Evolutionary conservation across 1,140 invertebrate genomes (phyloP), one percentile per base, ranked within the genome.

Genomic region (Neomicropteryx cornuta): DNA sequence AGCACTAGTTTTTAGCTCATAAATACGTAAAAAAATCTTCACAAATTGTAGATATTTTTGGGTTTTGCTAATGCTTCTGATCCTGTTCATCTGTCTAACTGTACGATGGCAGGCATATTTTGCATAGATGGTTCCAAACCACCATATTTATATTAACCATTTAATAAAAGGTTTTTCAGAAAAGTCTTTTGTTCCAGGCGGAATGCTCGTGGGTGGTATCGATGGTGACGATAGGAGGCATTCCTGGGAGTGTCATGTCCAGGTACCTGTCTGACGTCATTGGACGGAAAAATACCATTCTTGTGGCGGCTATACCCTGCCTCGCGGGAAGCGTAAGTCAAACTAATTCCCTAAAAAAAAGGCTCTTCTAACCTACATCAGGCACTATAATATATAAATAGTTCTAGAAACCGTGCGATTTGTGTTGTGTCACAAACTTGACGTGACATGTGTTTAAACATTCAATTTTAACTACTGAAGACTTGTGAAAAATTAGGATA

Each of bases 131-230:
- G 10, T 39, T 36, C 5, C 11, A 3, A 8, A 14, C 10, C 14
- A 18, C 33, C 13, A 35, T 10, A 13, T 31, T 13, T 38, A 18
- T 8, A 38, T 4, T 31, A 23, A 31, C 22, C 28, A 23, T 13
- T 46, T 17, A 38, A 27, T 23, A 17, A 24, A 6, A 41, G 3
- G 14, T 28, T 18, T 11, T 18, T 14, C 10, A 14, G 11, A 36
- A 11, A 20, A 21, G 22, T 21, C 23, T 11, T 31, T 34, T 43
- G 20, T 45, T 46, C 32, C 40, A 68, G 42, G 58, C 58, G 17
- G 55, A 75, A 50, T 62, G 51, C 22, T 78, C 78, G 10, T 85
- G 80, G 79, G 73, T 83, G 36, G 77, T 76, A 4, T 75, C 78
- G 1, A 51, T 85, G 19, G 61, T 81, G 48, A 71, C 77, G 2